phyloP scores from a whole-genome alignment of 2,113 vertebrate genomes.

The Eubucco bourcierii region DNA sequence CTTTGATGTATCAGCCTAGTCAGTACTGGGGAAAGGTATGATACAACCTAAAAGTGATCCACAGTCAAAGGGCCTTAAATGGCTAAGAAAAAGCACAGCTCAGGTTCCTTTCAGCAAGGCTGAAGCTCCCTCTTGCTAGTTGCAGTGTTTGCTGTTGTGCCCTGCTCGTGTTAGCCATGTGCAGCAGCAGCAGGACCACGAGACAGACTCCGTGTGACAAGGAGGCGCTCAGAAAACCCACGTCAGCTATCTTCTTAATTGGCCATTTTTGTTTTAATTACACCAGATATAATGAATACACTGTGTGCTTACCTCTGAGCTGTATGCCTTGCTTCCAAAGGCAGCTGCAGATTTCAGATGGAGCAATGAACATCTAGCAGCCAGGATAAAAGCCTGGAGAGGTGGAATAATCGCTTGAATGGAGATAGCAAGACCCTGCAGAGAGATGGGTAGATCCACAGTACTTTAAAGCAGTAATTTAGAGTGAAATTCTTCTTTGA shows the following conservation, averaged over 20 bases:
- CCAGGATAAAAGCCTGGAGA: background rate
- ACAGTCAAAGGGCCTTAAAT: background rate
- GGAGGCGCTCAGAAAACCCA: background rate
- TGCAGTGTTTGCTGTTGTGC: background rate
- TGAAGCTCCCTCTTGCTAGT: background rate
- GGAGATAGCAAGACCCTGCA: background rate
- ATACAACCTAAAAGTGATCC: background rate
- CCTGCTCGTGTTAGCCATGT: background rate
- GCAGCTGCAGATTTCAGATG: background rate
- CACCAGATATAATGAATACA: background rate
- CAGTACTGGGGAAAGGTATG: background rate
- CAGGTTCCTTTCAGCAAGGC: background rate
- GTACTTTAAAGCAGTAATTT: slow-evolving; percentile 13
- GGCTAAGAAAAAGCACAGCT: background rate
- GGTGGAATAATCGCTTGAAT: background rate
- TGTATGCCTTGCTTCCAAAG: background rate
- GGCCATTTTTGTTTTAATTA: background rate
- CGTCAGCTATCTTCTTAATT: background rate
- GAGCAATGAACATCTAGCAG: background rate
- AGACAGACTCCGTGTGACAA: background rate
- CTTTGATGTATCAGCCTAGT: background rate
- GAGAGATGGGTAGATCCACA: background rate
- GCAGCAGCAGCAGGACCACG: background rate
- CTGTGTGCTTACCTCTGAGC: background rate
- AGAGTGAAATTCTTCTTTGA: slow-evolving; percentile 23